Evolutionary conservation across 2,888 invertebrate species (phyloP).

Genomic region (Drosophila peninsularis): DNA sequence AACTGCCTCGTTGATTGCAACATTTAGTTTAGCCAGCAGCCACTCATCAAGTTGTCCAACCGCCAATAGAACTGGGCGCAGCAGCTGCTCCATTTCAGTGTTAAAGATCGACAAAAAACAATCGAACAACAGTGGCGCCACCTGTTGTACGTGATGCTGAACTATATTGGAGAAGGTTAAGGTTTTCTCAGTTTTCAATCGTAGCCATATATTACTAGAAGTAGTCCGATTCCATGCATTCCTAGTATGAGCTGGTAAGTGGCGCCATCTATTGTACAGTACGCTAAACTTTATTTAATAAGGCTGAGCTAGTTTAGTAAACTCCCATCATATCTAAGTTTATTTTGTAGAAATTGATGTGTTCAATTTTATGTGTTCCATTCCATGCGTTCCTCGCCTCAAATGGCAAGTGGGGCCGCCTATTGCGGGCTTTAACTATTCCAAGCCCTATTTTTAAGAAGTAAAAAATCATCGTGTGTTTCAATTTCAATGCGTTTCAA

Average conservation of each 20-base stretch:
- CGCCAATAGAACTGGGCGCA: slow-evolving; percentile 58
- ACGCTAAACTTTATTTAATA: neutral
- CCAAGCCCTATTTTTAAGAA: too few species aligned
- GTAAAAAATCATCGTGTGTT: neutral
- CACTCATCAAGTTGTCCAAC: slow-evolving; percentile 52
- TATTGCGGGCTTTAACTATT: too few species aligned
- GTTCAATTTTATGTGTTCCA: too few species aligned
- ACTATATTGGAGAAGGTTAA: neutral
- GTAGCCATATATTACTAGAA: neutral
- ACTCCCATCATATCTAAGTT: too few species aligned
- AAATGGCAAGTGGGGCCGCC: too few species aligned
- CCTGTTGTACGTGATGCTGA: neutral
- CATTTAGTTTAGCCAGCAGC: slow-evolving; percentile 45
- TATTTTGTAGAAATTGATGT: too few species aligned
- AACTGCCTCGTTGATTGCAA: slow-evolving; percentile 44
- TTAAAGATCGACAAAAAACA: slow-evolving; percentile 4
- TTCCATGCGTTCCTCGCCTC: too few species aligned
- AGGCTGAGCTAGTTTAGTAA: too few species aligned
- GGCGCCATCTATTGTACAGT: neutral
- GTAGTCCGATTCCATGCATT: slow-evolving; percentile 1
- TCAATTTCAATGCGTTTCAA: neutral
- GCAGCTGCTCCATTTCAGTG: slow-evolving; percentile 35
- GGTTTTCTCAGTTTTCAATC: too few species aligned
- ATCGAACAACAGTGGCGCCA: slow-evolving; percentile 2
- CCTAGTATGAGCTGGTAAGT: neutral